These are phyloP conservation scores for Aradus depressus DNA, from an alignment of 2,888 invertebrate species.

Conservation along the genomic window DNA sequence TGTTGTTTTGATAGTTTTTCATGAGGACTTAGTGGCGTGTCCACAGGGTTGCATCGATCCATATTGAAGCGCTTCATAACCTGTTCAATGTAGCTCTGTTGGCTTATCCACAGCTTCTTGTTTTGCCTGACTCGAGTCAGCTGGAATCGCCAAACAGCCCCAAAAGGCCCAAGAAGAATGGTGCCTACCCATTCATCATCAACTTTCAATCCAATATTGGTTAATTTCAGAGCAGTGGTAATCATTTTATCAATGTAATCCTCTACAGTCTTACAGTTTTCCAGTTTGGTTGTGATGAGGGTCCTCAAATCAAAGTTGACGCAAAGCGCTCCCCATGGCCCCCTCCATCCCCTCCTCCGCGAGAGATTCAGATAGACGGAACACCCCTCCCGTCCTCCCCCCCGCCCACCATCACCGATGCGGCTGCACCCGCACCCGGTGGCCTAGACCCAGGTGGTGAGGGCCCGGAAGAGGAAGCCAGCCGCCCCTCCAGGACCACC, in stretches of 20 bases:
- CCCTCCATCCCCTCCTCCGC: too few species aligned
- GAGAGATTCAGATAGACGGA: too few species aligned
- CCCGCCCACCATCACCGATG: too few species aligned
- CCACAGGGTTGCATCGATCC: background rate
- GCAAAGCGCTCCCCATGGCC: too few species aligned
- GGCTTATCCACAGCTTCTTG: background rate
- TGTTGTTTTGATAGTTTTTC: too few species aligned
- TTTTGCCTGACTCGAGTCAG: background rate
- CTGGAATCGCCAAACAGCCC: background rate
- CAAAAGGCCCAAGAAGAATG: background rate
- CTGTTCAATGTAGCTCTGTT: background rate
- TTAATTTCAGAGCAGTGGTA: slow-evolving; percentile 8
- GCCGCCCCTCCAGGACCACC: too few species aligned
- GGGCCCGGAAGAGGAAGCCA: too few species aligned
- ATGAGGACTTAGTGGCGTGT: too few species aligned
- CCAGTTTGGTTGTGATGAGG: slow-evolving; percentile 6
- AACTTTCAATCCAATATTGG: slow-evolving; percentile 10
- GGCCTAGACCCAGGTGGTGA: too few species aligned
- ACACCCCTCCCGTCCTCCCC: too few species aligned
- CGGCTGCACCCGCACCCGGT: too few species aligned
- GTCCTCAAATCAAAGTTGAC: too few species aligned
- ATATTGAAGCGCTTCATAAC: background rate
- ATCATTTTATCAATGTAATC: slow-evolving; percentile 8
- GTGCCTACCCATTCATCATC: slow-evolving; percentile 11
- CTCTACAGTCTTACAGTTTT: slow-evolving; percentile 5